A percentile compares a stretch with the other conserved stretches of the same genome.
Conservation (phyloP, 2,888 invertebrate species). For the Toxonevra muliebris region DNA sequence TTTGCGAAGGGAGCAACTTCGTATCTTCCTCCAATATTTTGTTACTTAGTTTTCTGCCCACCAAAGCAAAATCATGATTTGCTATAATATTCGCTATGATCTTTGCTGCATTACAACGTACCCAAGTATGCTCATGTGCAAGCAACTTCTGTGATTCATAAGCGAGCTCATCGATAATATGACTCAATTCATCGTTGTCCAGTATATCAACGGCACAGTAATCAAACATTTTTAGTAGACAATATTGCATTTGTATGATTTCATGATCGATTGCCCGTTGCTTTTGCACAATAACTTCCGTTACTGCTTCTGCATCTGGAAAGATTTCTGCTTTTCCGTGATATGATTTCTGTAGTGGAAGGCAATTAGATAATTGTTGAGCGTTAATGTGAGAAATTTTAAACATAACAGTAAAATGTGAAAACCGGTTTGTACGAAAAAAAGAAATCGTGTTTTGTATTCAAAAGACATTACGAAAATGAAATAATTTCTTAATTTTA, state of each 20-base stretch:
- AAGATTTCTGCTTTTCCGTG: neutral
- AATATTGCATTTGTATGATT: slow-evolving; percentile 77
- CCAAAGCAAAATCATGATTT: slow-evolving; percentile 70
- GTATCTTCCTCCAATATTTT: neutral
- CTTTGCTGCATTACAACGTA: slow-evolving; percentile 80
- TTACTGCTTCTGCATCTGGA: slow-evolving; percentile 35
- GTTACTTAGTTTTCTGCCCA: slow-evolving; percentile 61
- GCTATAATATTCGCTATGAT: slow-evolving; percentile 78
- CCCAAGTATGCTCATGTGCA: slow-evolving; percentile 87
- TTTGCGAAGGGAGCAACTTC: slow-evolving; percentile 44
- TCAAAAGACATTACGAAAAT: no score
- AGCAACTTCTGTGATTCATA: slow-evolving; percentile 77
- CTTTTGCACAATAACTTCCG: slow-evolving; percentile 66
- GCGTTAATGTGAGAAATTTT: no score
- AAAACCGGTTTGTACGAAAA: no score
- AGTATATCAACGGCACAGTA: slow-evolving; percentile 72
- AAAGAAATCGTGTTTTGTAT: no score
- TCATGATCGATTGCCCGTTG: slow-evolving; percentile 77
- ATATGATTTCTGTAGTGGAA: no score
- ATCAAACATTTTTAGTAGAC: slow-evolving; percentile 74
- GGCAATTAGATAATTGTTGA: no score
- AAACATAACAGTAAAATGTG: no score
- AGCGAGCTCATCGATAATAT: slow-evolving; percentile 68
- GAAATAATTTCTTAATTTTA: no score
- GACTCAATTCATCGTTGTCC: slow-evolving; percentile 48